A percentile compares a stretch with the other conserved stretches of the same genome.
phyloP scores from a whole-genome alignment of 2,797 vertebrate species.

The Micromesistius poutassou region DNA sequence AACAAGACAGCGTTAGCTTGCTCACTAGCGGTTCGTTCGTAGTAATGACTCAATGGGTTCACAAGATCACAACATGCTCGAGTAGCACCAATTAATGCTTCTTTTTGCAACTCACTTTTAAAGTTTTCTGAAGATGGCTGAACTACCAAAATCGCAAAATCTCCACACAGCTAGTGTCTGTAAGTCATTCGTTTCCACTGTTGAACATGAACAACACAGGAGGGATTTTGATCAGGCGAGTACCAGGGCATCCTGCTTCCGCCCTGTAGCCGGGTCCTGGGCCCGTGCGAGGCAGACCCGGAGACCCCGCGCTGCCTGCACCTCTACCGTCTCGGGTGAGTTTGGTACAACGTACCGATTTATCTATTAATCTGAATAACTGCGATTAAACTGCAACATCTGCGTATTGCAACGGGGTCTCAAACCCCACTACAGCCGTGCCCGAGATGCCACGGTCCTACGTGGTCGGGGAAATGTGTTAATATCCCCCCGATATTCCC shows the following conservation, averaged over 20 bases:
- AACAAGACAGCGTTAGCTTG: background rate
- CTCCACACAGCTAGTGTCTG: background rate
- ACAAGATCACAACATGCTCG: background rate
- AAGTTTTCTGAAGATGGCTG: background rate
- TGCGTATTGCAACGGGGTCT: slow-evolving; percentile 44
- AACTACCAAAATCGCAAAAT: background rate
- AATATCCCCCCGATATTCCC: slow-evolving; percentile 78
- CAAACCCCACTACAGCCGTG: slow-evolving; percentile 47
- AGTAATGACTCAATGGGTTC: background rate
- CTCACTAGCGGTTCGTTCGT: background rate
- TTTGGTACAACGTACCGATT: slow-evolving; percentile 95
- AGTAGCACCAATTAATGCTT: background rate
- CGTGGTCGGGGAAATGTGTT: slow-evolving; percentile 53
- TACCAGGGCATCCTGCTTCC: slow-evolving; percentile 67
- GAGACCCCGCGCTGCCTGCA: slow-evolving; percentile 98
- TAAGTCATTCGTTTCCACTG: background rate
- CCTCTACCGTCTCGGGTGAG: slow-evolving; percentile 98
- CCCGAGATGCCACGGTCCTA: slow-evolving; percentile 49
- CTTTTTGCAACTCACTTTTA: background rate
- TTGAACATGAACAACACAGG: background rate
- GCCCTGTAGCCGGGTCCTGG: slow-evolving; percentile 86
- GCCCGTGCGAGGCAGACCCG: slow-evolving; percentile 96
- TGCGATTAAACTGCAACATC: slow-evolving; percentile 75
- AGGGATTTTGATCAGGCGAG: slow-evolving; percentile 68
- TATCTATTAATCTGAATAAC: slow-evolving; percentile 87